Percentiles rank a stretch among this genome's conserved stretches.
Conservation (phyloP, 2,888 invertebrate species). For the Dasysyrphus tricinctus region DNA sequence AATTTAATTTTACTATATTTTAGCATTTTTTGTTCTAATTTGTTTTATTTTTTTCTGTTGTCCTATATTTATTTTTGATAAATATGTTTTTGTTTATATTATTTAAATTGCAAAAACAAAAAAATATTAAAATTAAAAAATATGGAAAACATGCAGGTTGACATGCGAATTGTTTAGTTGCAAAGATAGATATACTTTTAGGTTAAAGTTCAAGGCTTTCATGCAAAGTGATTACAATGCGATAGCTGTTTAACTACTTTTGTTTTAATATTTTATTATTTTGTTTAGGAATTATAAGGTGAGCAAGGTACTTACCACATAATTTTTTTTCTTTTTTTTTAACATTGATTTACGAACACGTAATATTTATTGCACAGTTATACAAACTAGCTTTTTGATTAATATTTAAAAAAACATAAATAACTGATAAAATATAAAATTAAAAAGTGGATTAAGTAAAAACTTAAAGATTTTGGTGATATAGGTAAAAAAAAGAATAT, state of each 20-base stretch:
- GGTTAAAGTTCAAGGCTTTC: not conserved
- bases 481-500: too few relatives aligned
- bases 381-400: constrained; percentile 50
- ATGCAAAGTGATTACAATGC: constrained; percentile 30
- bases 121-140: not conserved
- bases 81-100: constrained; percentile 53
- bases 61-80: constrained; percentile 66
- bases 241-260: constrained; percentile 4
- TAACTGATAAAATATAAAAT: not conserved
- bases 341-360: constrained; percentile 51
- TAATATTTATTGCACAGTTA: constrained; percentile 56
- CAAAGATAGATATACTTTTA: not conserved
- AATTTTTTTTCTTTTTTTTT: constrained; percentile 21
- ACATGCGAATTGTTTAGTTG: constrained; percentile 5
- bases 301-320: constrained; percentile 25
- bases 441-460: not conserved
- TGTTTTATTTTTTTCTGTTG: constrained; percentile 42
- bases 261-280: not conserved
- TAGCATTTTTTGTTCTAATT: constrained; percentile 35
- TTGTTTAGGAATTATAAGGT: not conserved
- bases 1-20: constrained; percentile 27
- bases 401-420: not conserved
- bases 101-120: constrained; percentile 39
- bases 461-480: not conserved
- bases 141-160: constrained; percentile 10